Base-by-base conservation (phyloP, 1,140 invertebrate species). In the Drosophila santomea region DNA sequence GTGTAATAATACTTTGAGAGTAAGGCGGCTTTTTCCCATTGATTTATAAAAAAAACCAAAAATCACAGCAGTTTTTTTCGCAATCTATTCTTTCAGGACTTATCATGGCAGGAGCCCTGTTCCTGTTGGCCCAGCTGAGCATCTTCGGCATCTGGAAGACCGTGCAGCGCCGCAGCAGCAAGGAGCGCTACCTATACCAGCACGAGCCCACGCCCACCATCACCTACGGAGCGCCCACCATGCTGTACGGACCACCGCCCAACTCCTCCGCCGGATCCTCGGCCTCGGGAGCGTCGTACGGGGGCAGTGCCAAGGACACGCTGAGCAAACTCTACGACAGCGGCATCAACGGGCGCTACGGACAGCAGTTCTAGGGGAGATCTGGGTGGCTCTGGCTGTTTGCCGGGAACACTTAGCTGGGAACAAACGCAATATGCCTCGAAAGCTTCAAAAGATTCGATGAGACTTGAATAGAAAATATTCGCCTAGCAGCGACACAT, bases 321-420 rank as follows among this genome's bases (percentile, higher is more conserved):
- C 94, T 97, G 64, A 96, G 96, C 93, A 97, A 97, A 93, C 94
- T 97, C 66, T 97, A 97, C 93, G 96, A 97, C 91, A 94, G 95
- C 80, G 96, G 96, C 82, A 96, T 94, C 73, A 93, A 94, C 52
- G 94, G 95, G 90, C 93, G 94, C 68, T 95, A 97, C 92, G 95
- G 82, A 39, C 96, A 96, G 93, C 95, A 97, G 92, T 97, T 96
- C 93, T 97, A 95, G 66, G 52, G 8, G 38, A 47, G 48, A 51
- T 55, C 61, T 66, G 61, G 48, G 63, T 56, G 64, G 66, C 79
- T 73, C 83, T 64, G 82, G 76, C 74, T 64, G 52, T 73, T 89
- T 63, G 79, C 79, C 78, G 83, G 80, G 79, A 89, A 78, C 74
- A 73, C 58, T 77, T 88, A 80, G 84, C 80, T 86, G 83, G 84